These are phyloP conservation scores for Alentia gelatinosa DNA, from an alignment of 2,888 invertebrate species.

Conservation along the genomic window DNA sequence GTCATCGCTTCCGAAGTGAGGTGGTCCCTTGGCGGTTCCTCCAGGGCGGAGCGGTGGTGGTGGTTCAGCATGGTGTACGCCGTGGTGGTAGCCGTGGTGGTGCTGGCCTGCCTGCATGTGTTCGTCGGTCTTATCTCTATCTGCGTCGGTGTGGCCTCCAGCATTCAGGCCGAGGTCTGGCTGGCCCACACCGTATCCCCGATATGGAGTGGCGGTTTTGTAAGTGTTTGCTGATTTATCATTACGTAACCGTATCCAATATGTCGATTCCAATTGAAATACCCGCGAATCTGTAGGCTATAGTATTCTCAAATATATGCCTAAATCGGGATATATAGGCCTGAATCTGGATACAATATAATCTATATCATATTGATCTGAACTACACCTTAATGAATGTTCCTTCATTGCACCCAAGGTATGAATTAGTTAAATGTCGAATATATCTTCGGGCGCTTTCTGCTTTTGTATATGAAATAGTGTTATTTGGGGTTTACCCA, in stretches of 20 bases:
- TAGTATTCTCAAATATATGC: too few species aligned
- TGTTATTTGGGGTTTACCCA: too few species aligned
- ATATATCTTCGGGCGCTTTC: neutral
- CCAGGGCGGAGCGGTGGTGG: neutral
- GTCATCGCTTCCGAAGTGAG: neutral
- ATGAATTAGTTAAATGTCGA: too few species aligned
- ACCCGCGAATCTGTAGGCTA: neutral
- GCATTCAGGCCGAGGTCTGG: slow-evolving; percentile 80
- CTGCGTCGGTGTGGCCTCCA: slow-evolving; percentile 77
- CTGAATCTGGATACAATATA: too few species aligned
- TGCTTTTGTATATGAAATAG: neutral
- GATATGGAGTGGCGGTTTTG: slow-evolving; percentile 81
- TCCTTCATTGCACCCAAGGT: too few species aligned
- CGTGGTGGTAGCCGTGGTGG: slow-evolving; percentile 75
- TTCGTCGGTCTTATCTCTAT: slow-evolving; percentile 77
- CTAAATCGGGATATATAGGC: neutral
- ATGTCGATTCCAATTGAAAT: neutral
- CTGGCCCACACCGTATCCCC: slow-evolving; percentile 80
- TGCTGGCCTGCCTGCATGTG: slow-evolving; percentile 76
- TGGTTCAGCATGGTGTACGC: slow-evolving; percentile 69
- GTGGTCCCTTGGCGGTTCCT: neutral
- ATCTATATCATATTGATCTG: too few species aligned
- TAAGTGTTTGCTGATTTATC: too few species aligned
- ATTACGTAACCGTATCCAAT: neutral
- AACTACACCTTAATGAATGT: too few species aligned